Percentiles rank a stretch among this genome's conserved stretches.
These are phyloP conservation scores for Asteroscopus sphinx DNA, from an alignment of 2,888 invertebrate genomes.

Conservation along the genomic window DNA sequence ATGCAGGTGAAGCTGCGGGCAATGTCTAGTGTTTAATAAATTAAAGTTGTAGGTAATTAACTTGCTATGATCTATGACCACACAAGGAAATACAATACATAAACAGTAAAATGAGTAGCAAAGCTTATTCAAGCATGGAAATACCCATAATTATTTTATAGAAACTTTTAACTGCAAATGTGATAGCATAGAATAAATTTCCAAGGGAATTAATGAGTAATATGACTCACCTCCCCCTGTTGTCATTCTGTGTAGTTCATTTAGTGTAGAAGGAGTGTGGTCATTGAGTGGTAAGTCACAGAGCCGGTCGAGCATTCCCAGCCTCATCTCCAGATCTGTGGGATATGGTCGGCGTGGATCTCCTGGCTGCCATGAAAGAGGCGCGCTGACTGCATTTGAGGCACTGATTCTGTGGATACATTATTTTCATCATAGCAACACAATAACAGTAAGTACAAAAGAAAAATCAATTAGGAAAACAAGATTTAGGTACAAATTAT, in stretches of 20 bases:
- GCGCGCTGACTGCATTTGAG: conserved; percentile 99
- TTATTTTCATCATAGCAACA: conserved; percentile 8
- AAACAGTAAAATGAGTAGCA: conserved; percentile 22
- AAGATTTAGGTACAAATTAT: too few species aligned
- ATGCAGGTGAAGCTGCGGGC: too few species aligned
- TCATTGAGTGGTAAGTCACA: conserved; percentile 96
- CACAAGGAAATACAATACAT: conserved; percentile 28
- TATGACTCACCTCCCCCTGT: conserved; percentile 87
- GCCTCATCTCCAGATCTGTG: conserved; percentile 98
- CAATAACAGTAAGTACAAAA: conserved; percentile 33
- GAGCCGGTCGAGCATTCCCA: conserved; percentile 95
- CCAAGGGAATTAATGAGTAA: conserved; percentile 34
- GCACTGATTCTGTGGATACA: conserved; percentile 94
- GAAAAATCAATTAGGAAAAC: too few species aligned
- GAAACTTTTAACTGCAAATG: conserved; percentile 39
- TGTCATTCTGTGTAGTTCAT: conserved; percentile 93
- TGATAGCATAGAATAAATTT: conserved; percentile 27
- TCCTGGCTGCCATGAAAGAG: conserved; percentile 98
- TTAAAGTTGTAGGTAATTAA: conserved; percentile 4
- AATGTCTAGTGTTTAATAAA: too few species aligned
- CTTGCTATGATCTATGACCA: conserved; percentile 12
- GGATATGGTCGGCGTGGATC: conserved; percentile 96
- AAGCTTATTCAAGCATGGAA: conserved; percentile 42
- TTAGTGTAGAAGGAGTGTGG: conserved; percentile 92
- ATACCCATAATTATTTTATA: conserved; percentile 36